phyloP scores from a whole-genome alignment of 1,140 invertebrate species.

The Leptopilina clavipes region DNA sequence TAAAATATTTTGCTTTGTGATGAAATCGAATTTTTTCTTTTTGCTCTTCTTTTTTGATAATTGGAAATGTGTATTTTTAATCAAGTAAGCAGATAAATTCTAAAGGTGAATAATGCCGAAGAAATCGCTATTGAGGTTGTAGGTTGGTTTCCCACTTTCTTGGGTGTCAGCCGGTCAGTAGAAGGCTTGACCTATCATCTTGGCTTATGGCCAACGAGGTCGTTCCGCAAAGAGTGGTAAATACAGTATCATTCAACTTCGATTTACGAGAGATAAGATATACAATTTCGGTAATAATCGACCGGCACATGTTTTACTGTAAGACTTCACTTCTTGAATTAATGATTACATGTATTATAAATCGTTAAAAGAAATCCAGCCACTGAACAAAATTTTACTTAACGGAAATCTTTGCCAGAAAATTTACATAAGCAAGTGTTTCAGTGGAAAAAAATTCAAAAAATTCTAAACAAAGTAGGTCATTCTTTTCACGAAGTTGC shows the following conservation, averaged over 20 bases:
- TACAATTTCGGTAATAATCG: neutral
- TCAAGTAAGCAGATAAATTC: neutral
- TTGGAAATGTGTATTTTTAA: no score
- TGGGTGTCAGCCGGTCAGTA: slow-evolving; percentile 22
- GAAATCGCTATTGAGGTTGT: slow-evolving; percentile 21
- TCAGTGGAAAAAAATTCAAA: no score
- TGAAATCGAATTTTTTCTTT: no score
- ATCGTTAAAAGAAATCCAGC: neutral
- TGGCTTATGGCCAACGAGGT: slow-evolving; percentile 31
- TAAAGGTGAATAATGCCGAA: neutral
- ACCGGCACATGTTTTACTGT: neutral
- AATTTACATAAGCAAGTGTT: no score
- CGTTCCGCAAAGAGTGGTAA: slow-evolving; percentile 33
- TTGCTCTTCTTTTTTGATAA: no score
- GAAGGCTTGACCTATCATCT: slow-evolving; percentile 32
- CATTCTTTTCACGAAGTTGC: no score
- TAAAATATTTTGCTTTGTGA: no score
- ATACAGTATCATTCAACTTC: slow-evolving; percentile 17
- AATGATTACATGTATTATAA: slow-evolving; percentile 13
- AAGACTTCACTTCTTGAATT: neutral
- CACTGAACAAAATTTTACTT: neutral
- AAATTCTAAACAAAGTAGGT: no score
- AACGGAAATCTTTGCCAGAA: neutral
- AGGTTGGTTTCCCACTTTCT: slow-evolving; percentile 17
- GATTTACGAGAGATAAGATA: neutral